phyloP scores from a whole-genome alignment of 2,113 vertebrate species.

The Raja brachyura region DNA sequence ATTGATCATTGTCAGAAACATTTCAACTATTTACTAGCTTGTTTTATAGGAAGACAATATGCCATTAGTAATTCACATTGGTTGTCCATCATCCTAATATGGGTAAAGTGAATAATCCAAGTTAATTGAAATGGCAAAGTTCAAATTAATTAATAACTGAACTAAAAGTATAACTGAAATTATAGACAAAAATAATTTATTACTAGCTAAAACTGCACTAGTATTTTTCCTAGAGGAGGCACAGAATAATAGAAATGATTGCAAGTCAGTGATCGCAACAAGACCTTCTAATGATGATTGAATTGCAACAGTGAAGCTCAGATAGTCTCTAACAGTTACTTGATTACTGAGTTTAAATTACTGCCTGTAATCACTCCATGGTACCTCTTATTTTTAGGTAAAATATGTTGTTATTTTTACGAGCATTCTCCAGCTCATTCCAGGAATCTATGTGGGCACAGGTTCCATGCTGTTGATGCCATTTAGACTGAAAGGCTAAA shows the following conservation, averaged over 20 bases:
- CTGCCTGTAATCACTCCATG: not conserved
- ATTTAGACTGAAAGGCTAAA: not conserved
- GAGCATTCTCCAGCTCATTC: not conserved
- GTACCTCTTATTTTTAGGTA: constrained; percentile 12
- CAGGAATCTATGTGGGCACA: not conserved
- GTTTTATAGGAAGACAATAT: too few species aligned
- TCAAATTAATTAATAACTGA: not conserved
- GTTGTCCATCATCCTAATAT: too few species aligned
- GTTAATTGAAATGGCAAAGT: not conserved
- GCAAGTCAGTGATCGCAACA: constrained; percentile 12
- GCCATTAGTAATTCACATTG: too few species aligned
- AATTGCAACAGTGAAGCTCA: not conserved
- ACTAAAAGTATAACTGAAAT: not conserved
- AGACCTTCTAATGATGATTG: not conserved
- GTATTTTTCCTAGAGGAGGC: not conserved
- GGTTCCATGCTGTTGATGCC: not conserved
- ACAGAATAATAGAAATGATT: constrained; percentile 26
- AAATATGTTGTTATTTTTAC: not conserved
- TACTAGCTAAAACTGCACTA: not conserved
- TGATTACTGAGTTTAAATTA: not conserved
- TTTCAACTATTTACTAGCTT: too few species aligned
- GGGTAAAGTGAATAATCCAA: too few species aligned
- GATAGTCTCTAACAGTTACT: not conserved
- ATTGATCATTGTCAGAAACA: too few species aligned
- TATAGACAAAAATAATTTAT: not conserved